Evolutionary conservation across 2,113 vertebrate species (phyloP), one percentile per base, ranked within the genome.

Genomic region (Leptocoma aspasia): DNA sequence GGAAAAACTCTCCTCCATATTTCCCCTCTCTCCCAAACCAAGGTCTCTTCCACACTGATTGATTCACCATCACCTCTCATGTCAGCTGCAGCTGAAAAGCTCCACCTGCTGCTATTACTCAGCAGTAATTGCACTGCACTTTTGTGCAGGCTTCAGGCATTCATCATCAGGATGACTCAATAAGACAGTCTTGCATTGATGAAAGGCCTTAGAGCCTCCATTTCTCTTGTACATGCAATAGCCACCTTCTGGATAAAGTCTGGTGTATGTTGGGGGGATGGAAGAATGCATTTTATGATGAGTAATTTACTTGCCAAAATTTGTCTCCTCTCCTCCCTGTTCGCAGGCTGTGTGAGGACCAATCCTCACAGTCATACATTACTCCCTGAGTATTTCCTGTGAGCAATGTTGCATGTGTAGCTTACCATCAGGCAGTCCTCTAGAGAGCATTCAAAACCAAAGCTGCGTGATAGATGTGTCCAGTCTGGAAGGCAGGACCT

Each of bases 91-190:
- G 65, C 71, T 83, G 87, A 90, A 94, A 96, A 78, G 66, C 64
- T 95, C 88, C 92, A 93, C 87, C 85, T 92, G 93, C 93, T 85
- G 93, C 87, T 92, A 88, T 93, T 96, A 86, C 92, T 96, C 87
- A 93, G 79, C 85, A 96, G 79, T 96, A 96, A 97, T 95, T 94
- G 76, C 63, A 53, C 52, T 71, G 68, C 78, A 86, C 81, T 97
- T 92, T 54, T 70, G 76, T 33, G 26, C 63, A 83, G 71, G 39
- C 60, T 95, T 90, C 75, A 80, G 78, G 52, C 85, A 83, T 96
- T 95, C 82, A 90, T 96, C 95, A 94, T 86, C 47, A 54, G 47
- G 90, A 95, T 95, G 87, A 94, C 85, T 94, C 94, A 78, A 90
- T 94, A 90, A 95, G 71, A 52, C 54, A 93, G 35, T n/a, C 66